phyloP scores from a whole-genome alignment of 2,888 invertebrate genomes.

The Apamea anceps region DNA sequence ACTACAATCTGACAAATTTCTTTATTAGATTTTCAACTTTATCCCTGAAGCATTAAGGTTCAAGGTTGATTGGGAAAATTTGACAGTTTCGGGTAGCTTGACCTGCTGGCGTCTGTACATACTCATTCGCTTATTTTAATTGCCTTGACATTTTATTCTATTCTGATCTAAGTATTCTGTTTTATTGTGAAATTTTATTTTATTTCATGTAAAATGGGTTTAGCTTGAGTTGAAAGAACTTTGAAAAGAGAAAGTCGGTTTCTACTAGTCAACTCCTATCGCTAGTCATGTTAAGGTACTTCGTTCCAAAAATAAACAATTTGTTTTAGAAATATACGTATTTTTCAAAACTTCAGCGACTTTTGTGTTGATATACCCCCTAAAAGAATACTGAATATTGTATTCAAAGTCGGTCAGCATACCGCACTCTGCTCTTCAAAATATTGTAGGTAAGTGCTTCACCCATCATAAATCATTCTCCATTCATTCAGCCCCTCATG shows the following conservation, averaged over 20 bases:
- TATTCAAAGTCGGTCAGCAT: not conserved
- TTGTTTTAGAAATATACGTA: not conserved
- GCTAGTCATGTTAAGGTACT: not conserved
- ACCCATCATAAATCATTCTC: conserved; percentile 5
- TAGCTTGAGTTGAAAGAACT: too few relatives aligned
- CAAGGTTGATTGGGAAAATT: too few relatives aligned
- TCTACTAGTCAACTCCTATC: not conserved
- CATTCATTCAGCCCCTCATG: not conserved
- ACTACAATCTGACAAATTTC: too few relatives aligned
- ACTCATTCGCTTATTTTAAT: too few relatives aligned
- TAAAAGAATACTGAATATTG: not conserved
- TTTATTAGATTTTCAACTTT: too few relatives aligned
- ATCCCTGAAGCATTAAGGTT: too few relatives aligned
- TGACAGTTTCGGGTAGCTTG: too few relatives aligned
- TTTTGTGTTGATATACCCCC: not conserved
- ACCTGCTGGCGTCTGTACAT: too few relatives aligned
- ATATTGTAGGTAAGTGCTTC: not conserved
- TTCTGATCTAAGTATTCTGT: too few relatives aligned
- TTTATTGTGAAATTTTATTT: too few relatives aligned
- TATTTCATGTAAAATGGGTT: too few relatives aligned
- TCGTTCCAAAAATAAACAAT: not conserved
- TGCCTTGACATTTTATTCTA: too few relatives aligned
- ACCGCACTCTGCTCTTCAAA: not conserved
- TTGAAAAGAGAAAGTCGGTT: not conserved
- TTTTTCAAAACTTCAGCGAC: not conserved